Percentiles rank a stretch among this genome's conserved stretches.
Conservation (phyloP, 2,888 invertebrate genomes). For the Electrophaes corylata region DNA sequence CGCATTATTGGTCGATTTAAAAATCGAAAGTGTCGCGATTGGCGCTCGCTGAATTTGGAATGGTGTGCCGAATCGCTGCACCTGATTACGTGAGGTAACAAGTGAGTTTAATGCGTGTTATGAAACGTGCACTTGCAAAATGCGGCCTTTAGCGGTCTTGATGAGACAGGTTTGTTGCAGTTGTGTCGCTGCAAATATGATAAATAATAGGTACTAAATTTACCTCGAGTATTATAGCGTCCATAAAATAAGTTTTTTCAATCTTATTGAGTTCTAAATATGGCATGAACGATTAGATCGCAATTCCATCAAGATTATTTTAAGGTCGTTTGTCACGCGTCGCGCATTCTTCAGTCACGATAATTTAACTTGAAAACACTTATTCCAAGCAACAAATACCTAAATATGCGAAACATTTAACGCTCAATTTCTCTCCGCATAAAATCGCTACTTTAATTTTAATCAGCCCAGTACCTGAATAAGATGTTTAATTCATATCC, state of each 20-base stretch:
- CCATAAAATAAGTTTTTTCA: not conserved
- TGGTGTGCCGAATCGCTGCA: conserved; percentile 52
- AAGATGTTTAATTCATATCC: conserved; percentile 34
- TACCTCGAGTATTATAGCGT: too few species aligned
- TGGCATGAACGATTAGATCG: not conserved
- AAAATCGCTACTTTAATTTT: conserved; percentile 6
- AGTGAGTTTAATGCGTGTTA: conserved; percentile 47
- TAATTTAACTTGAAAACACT: not conserved
- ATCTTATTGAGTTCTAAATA: not conserved
- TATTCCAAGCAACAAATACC: conserved; percentile 7
- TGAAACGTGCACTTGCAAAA: conserved; percentile 63
- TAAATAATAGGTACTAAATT: not conserved
- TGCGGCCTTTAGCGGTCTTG: conserved; percentile 39
- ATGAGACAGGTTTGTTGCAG: conserved; percentile 44
- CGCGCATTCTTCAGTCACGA: not conserved
- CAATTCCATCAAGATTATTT: conserved; percentile 1
- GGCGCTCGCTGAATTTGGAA: conserved; percentile 54
- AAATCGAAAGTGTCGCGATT: conserved; percentile 64
- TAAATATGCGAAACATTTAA: conserved; percentile 5
- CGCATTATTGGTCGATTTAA: conserved; percentile 51
- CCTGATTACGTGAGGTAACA: conserved; percentile 51
- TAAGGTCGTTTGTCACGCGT: conserved; percentile 1
- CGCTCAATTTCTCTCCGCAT: conserved; percentile 26
- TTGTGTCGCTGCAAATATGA: conserved; percentile 13
- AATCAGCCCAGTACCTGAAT: conserved; percentile 23